Evolutionary conservation across 2,113 vertebrate genomes (phyloP).

Genomic region (Mus pahari): DNA sequence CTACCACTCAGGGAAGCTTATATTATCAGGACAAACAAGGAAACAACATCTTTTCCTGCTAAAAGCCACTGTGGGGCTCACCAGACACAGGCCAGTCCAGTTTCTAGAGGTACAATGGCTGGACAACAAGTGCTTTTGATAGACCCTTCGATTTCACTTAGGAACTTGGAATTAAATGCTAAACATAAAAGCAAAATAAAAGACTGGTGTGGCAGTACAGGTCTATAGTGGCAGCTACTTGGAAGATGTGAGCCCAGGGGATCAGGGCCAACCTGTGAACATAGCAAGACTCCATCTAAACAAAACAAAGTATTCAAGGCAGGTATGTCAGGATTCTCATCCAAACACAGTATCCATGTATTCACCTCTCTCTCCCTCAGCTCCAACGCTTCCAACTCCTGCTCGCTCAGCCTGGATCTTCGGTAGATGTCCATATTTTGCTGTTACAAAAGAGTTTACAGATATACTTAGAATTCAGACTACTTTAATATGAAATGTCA

Average conservation of each 20-base stretch:
- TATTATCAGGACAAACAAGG: neutral
- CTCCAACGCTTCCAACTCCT: constrained; percentile 97
- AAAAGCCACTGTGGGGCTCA: neutral
- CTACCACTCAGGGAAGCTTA: neutral
- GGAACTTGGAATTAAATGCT: neutral
- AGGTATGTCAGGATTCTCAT: neutral
- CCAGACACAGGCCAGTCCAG: neutral
- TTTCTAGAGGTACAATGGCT: neutral
- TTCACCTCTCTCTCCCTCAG: constrained; percentile 96
- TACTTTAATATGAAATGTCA: neutral
- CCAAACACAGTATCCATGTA: neutral
- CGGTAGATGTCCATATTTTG: constrained; percentile 98
- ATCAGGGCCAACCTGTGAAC: neutral
- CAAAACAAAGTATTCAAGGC: neutral
- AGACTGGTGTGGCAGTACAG: too few species aligned
- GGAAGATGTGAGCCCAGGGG: neutral
- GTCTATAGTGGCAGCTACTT: neutral
- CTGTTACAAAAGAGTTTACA: constrained; percentile 83
- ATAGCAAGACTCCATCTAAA: neutral
- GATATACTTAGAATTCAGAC: constrained; percentile 28
- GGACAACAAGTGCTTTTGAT: neutral
- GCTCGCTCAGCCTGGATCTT: constrained; percentile 93
- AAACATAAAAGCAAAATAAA: neutral
- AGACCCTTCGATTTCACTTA: neutral
- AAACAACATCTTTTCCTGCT: neutral